Evolutionary conservation across 35 echinoderm and acorn worm genomes (phyloP).

Genomic region (Heliocidaris erythrogramma): DNA sequence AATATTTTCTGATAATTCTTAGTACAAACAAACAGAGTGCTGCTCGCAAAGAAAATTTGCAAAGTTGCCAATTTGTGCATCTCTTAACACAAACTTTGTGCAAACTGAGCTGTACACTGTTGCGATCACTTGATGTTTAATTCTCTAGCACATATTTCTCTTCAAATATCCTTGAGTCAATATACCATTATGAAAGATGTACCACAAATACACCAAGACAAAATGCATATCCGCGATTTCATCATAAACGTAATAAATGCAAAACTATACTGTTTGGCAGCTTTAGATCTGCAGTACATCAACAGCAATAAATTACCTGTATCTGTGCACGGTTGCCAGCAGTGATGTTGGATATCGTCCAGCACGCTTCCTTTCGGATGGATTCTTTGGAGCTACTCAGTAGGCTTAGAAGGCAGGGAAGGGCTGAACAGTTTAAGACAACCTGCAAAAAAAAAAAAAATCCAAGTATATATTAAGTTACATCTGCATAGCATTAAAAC

Average conservation of each 20-base stretch:
- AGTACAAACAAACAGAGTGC: too few species aligned
- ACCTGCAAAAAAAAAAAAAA: conserved; percentile 56
- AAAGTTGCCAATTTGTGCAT: too few species aligned
- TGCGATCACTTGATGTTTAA: too few species aligned
- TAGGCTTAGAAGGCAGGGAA: conserved; percentile 86
- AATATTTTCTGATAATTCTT: too few species aligned
- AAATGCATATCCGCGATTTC: too few species aligned
- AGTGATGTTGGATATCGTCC: conserved; percentile 89
- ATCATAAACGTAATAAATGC: neutral
- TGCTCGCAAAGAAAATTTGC: too few species aligned
- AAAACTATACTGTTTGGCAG: neutral
- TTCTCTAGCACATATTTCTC: too few species aligned
- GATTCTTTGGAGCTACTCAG: conserved; percentile 86
- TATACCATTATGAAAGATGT: too few species aligned
- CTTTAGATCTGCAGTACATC: neutral
- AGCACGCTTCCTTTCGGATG: conserved; percentile 90
- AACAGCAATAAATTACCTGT: conserved; percentile 55
- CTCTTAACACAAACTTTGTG: too few species aligned
- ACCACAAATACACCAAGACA: too few species aligned
- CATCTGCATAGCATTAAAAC: neutral
- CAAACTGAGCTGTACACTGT: too few species aligned
- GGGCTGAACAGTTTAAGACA: conserved; percentile 86
- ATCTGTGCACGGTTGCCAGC: conserved; percentile 94
- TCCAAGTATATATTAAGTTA: neutral
- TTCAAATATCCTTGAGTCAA: too few species aligned